Evolutionary conservation across 2,888 invertebrate species (phyloP).

Genomic region (Heteropelma amictum): DNA sequence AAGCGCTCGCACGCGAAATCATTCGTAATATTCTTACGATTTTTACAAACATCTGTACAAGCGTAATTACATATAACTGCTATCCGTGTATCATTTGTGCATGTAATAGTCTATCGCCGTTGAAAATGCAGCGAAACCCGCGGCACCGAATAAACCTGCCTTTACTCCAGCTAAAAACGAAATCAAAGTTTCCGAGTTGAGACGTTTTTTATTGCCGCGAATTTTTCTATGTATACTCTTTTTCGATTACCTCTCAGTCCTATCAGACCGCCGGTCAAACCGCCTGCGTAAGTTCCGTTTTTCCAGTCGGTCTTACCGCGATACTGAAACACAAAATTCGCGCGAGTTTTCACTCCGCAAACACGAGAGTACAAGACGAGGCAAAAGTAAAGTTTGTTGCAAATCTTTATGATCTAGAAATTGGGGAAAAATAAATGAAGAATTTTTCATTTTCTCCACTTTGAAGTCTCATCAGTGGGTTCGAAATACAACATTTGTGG

Average conservation of each 20-base stretch:
- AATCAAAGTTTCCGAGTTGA: conserved; percentile 35
- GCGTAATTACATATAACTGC: conserved; percentile 43
- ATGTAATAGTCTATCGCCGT: conserved; percentile 98
- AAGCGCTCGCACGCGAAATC: conserved; percentile 9
- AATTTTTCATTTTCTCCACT: no score
- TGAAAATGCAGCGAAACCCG: conserved; percentile 98
- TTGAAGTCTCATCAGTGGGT: no score
- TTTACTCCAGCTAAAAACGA: conserved; percentile 90
- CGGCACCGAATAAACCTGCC: conserved; percentile 95
- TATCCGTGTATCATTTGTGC: conserved; percentile 77
- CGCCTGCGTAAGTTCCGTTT: conserved; percentile 97
- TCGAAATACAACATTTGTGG: no score
- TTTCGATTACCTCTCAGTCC: conserved; percentile 90
- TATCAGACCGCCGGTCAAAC: conserved; percentile 94
- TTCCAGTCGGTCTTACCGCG: conserved; percentile 97
- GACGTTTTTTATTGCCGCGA: no score
- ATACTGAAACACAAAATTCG: conserved; percentile 77
- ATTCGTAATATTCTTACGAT: conserved; percentile 9
- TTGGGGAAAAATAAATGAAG: no score
- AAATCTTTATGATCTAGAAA: no score
- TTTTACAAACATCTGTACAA: conserved; percentile 50
- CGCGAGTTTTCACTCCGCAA: no score
- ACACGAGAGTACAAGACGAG: no score
- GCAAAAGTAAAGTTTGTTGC: no score
- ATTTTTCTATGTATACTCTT: no score